phyloP scores from a whole-genome alignment of 2,797 vertebrate genomes.

The Hipposideros larvatus region DNA sequence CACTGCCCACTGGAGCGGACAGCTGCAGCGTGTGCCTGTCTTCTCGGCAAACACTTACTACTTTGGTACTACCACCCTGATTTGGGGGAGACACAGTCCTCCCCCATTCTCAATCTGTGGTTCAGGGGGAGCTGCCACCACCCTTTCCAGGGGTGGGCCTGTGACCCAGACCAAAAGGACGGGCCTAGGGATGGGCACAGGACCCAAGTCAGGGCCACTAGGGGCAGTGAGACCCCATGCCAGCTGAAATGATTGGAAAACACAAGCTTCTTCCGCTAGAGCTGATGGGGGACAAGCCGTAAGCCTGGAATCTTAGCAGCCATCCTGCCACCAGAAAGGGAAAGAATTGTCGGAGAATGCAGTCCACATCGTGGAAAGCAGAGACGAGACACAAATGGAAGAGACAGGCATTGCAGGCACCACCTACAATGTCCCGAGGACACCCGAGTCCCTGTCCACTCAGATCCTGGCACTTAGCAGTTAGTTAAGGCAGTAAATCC shows the following conservation, averaged over 20 bases:
- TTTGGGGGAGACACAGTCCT: background rate
- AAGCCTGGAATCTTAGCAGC: background rate
- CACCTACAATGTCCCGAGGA: background rate
- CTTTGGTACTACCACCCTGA: background rate
- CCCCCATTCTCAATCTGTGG: background rate
- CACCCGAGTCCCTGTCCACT: background rate
- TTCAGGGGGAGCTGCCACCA: background rate
- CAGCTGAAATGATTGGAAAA: background rate
- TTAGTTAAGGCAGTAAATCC: background rate
- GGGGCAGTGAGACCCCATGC: background rate
- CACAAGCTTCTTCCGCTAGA: background rate
- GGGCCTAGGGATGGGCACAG: background rate
- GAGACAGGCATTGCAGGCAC: background rate
- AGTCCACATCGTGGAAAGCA: background rate
- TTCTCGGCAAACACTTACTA: background rate
- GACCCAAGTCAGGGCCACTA: background rate
- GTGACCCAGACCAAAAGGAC: background rate
- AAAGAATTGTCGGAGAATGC: background rate
- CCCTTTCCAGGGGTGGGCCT: background rate
- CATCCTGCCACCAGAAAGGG: background rate
- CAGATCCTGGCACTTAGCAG: background rate
- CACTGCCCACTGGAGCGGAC: background rate
- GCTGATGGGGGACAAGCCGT: background rate
- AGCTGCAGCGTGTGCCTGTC: background rate
- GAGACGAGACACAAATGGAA: background rate